Evolutionary conservation across 1,140 invertebrate genomes (phyloP).

Genomic region (Pseudomyrmex pallidus): DNA sequence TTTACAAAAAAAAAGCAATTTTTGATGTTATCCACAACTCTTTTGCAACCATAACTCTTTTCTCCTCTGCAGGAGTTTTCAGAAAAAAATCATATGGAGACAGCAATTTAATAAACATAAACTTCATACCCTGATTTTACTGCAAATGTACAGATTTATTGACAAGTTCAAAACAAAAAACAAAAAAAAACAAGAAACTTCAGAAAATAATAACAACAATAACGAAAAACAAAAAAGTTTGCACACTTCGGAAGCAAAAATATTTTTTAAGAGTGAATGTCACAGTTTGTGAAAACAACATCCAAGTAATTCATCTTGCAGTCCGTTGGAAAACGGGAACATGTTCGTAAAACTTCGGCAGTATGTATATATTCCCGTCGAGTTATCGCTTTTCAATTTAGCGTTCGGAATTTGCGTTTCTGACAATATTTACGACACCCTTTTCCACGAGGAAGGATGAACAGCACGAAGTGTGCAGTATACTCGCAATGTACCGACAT

Average conservation of each 20-base stretch:
- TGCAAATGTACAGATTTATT: no score
- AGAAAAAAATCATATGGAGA: not conserved
- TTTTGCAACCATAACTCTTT: not conserved
- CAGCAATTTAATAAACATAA: not conserved
- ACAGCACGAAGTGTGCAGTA: not conserved
- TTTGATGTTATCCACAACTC: constrained; percentile 1
- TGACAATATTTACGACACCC: constrained; percentile 36
- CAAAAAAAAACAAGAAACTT: no score
- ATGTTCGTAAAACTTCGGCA: not conserved
- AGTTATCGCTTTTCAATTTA: constrained; percentile 48
- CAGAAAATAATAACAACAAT: no score
- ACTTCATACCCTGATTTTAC: no score
- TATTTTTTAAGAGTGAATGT: no score
- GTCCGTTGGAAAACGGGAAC: not conserved
- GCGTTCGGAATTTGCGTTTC: constrained; percentile 12
- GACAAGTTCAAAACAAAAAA: no score
- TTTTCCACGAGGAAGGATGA: not conserved
- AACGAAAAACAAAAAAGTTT: no score
- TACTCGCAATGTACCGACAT: not conserved
- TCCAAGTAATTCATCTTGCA: no score
- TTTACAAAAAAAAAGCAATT: constrained; percentile 20
- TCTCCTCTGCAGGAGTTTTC: not conserved
- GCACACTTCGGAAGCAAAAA: no score
- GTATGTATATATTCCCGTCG: not conserved
- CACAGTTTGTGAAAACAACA: no score